A percentile compares a stretch with the other conserved stretches of the same genome.
phyloP scores from a whole-genome alignment of 1,140 invertebrate species.

The Ips typographus region DNA sequence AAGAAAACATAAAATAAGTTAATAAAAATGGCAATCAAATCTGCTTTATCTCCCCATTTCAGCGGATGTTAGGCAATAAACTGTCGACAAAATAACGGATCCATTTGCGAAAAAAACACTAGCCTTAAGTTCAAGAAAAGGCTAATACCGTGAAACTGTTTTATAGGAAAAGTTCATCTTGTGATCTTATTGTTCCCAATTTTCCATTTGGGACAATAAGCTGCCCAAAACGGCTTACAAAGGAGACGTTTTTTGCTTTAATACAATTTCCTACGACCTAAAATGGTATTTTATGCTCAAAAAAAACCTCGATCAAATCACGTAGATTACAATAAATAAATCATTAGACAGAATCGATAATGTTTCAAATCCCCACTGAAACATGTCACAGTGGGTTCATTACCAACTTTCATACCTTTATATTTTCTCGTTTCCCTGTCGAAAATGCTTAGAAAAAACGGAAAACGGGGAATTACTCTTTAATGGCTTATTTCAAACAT shows the following conservation, averaged over 20 bases:
- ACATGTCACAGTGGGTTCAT: too few relatives aligned
- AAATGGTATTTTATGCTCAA: too few relatives aligned
- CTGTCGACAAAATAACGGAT: slow-evolving; percentile 13
- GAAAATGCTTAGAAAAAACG: slow-evolving; percentile 1
- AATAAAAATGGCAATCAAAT: slow-evolving; percentile 25
- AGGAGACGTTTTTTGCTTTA: not conserved
- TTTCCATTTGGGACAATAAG: slow-evolving; percentile 6
- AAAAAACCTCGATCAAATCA: too few relatives aligned
- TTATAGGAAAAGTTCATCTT: slow-evolving; percentile 5
- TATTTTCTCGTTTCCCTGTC: too few relatives aligned
- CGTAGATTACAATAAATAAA: too few relatives aligned
- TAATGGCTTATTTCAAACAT: slow-evolving; percentile 19
- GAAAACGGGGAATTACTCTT: slow-evolving; percentile 12
- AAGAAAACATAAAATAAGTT: slow-evolving; percentile 28
- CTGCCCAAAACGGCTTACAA: not conserved
- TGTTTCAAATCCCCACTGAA: too few relatives aligned
- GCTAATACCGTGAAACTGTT: slow-evolving; percentile 13
- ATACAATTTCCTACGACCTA: not conserved
- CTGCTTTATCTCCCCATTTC: slow-evolving; percentile 20
- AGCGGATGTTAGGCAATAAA: slow-evolving; percentile 14
- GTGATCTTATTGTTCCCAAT: slow-evolving; percentile 7
- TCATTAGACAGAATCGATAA: too few relatives aligned
- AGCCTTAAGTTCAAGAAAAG: slow-evolving; percentile 11
- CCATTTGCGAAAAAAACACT: slow-evolving; percentile 18
- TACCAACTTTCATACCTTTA: too few relatives aligned